These are phyloP conservation scores for Bombylius discolor DNA, from an alignment of 2,888 invertebrate genomes.

Conservation along the genomic window DNA sequence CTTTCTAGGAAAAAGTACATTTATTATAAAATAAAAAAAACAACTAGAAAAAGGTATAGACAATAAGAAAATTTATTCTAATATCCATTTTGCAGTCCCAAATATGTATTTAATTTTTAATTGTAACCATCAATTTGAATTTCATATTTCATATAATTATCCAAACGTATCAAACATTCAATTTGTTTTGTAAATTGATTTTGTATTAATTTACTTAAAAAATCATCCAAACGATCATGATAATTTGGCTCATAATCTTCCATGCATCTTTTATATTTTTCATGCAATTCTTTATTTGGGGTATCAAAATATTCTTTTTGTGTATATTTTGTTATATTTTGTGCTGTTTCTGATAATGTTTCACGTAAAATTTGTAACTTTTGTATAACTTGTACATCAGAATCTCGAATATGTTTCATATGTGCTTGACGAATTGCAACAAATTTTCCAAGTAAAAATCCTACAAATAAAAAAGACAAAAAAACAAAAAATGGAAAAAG, in stretches of 20 bases:
- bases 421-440: conserved; percentile 28
- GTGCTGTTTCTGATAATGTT: conserved; percentile 19
- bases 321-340: not conserved
- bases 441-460: conserved; percentile 35
- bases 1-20: too few relatives aligned
- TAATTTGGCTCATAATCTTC: conserved; percentile 31
- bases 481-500: not conserved
- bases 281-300: conserved; percentile 29
- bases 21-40: too few relatives aligned
- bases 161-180: conserved; percentile 18
- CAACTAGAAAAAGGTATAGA: too few relatives aligned
- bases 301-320: not conserved
- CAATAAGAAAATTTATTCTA: too few relatives aligned
- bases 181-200: conserved; percentile 29
- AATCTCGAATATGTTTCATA: too few relatives aligned
- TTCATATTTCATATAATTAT: not conserved
- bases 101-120: too few relatives aligned
- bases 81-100: too few relatives aligned
- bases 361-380: conserved; percentile 3
- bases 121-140: too few relatives aligned
- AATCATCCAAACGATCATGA: conserved; percentile 26
- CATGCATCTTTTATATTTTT: conserved; percentile 32
- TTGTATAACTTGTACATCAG: conserved; percentile 4
- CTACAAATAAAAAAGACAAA: conserved; percentile 17
- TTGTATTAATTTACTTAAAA: conserved; percentile 26